Evolutionary conservation across 2,113 vertebrate genomes (phyloP).

Genomic region (Python bivittatus): DNA sequence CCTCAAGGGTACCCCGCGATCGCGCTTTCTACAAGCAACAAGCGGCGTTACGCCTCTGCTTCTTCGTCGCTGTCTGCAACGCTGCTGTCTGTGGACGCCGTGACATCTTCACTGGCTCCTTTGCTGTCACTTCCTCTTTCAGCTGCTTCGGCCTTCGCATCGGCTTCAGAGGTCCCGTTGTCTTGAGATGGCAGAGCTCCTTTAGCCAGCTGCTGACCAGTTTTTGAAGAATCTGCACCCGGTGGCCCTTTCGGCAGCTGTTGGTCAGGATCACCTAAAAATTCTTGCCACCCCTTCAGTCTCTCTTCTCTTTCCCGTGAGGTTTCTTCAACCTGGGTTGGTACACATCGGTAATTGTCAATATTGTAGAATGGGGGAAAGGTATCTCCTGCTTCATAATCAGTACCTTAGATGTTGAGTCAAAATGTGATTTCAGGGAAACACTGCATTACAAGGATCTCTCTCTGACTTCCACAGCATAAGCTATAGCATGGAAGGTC

Average conservation of each 20-base stretch:
- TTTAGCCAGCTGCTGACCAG: conserved; percentile 50
- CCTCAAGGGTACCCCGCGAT: conserved; percentile 57
- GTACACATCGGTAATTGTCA: conserved; percentile 19
- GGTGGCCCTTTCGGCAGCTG: conserved; percentile 49
- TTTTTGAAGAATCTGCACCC: conserved; percentile 37
- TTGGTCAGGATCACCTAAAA: conserved; percentile 73
- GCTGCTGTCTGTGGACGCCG: conserved; percentile 89
- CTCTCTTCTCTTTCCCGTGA: conserved; percentile 92
- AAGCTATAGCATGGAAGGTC: background rate
- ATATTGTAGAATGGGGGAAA: background rate
- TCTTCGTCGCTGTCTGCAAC: conserved; percentile 85
- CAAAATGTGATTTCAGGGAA: background rate
- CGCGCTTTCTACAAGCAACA: conserved; percentile 41
- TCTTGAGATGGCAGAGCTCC: conserved; percentile 54
- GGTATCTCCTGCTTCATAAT: background rate
- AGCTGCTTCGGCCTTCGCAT: conserved; percentile 39
- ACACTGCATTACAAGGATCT: background rate
- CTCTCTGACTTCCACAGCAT: background rate
- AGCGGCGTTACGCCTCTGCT: conserved; percentile 65
- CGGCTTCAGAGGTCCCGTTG: conserved; percentile 42
- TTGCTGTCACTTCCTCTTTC: conserved; percentile 57
- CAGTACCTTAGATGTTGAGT: background rate
- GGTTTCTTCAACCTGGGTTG: conserved; percentile 89
- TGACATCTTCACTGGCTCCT: conserved; percentile 64
- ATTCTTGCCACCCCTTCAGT: conserved; percentile 87